Evolutionary conservation across 2,113 vertebrate species (phyloP), one percentile per base, ranked within the genome.

Genomic region (Percopsis transmontana): DNA sequence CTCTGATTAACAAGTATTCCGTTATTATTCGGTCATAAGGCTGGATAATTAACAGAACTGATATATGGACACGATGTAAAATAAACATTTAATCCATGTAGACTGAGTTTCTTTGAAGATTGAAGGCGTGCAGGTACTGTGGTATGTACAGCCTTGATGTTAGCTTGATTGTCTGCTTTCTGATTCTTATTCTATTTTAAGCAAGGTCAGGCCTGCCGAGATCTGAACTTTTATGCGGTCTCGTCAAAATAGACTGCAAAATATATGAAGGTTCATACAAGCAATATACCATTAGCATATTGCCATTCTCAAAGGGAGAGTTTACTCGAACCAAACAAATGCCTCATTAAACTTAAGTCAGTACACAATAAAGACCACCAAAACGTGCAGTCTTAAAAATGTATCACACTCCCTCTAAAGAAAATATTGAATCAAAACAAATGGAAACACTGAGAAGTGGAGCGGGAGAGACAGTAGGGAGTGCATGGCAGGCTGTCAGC

Each of bases 271-370:
- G 41, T 9, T 21, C 61, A 62, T n/a, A 62, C 57, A 79, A 76
- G 72, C 62, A 66, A 72, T 62, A 15, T 11, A 2, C 14, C 58
- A 81, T 81, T 74, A 68, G 0, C 78, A 79, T 79, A 71, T 74
- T 16, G 27, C 1, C 16, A 50, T 9, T 73, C 57, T 64, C 55
- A 44, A 67, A 69, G 76, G 16, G 14, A 55, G 38, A 62, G 5
- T 9, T 4, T 51, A 74, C 71, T 70, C 52, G 20, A 62, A n/a
- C n/a, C n/a, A n/a, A 42, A 79, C 59, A 24, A 73, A 39, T 11
- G 14, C 0, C 1, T 21, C 70, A 66, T 85, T 74, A 82, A 82
- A 81, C 58, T 77, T 13, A 47, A 0, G 1, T 21, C 24, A 54
- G 50, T 67, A 9, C 58, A 66, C 63, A 27, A 72, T 24, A 66